Evolutionary conservation across 2,113 vertebrate genomes (phyloP), one percentile per base, ranked within the genome.

Genomic region (Cavia aperea): DNA sequence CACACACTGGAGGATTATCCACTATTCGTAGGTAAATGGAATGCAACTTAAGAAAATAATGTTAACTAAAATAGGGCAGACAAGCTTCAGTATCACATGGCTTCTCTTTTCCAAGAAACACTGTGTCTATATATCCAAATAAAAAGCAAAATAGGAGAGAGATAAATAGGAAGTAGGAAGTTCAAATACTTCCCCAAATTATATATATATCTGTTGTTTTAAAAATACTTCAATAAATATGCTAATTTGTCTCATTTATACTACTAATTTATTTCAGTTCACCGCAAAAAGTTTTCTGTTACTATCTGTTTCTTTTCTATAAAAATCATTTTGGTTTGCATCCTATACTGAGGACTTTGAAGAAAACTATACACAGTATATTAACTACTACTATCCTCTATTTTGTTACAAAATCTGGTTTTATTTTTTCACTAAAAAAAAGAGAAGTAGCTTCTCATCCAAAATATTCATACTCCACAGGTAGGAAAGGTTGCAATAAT

Each of bases 401-500:
- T 51, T 49, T 31, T 49, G 73, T 51, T 77, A 77, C 31, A 15
- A 31, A 49, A 77, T 49, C 73, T 51, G 46, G 73, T 51, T 29
- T 77, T 77, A 77, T 49, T 77, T 43, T 95, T 89, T 94, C 94
- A 96, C 94, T 60, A 49, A n/a, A 2, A 94, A 93, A 94, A 97
- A 81, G 96, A 94, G 95, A 96, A 91, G n/a, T 95, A 3, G 24
- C 87, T 94, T 93, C 90, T 92, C 87, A 96, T 51, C 58, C 81
- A 94, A 93, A 85, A 90, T 91, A 93, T 91, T 95, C 94, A 93
- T 79, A 85, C 86, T 95, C 81, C 1, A 0, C 56, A 77, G 62
- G 96, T 92, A 93, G 94, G 86, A 95, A 95, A 95, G 82, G 91
- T 75, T 96, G 54, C 79, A 93, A 91, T 97, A 97, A 97, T 96